Percentiles rank a stretch among this genome's conserved stretches.
Evolutionary conservation across 2,797 vertebrate genomes (phyloP).

Genomic region (Morelia viridis): DNA sequence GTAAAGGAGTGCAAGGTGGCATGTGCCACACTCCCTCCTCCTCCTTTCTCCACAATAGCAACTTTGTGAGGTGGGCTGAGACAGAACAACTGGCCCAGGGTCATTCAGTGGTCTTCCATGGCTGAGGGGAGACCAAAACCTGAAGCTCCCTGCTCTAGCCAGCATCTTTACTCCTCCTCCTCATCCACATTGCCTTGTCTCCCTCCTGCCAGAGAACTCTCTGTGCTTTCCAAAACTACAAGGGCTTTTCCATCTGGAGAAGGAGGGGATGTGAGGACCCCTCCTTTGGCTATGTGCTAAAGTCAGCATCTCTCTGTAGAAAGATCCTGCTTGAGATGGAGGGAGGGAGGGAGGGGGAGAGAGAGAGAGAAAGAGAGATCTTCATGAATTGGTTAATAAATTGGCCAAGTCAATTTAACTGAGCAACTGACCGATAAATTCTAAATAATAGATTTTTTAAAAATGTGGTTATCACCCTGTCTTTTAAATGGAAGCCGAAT

Average conservation of each 20-base stretch:
- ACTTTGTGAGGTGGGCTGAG: not conserved
- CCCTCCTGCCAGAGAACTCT: no score
- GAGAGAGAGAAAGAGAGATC: no score
- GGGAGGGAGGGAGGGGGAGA: no score
- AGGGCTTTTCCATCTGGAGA: no score
- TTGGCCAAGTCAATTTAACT: not conserved
- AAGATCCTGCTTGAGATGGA: no score
- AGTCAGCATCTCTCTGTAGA: no score
- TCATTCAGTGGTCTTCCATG: not conserved
- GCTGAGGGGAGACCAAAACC: not conserved
- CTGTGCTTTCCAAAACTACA: no score
- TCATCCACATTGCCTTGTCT: no score
- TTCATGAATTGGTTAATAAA: not conserved
- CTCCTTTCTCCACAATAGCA: not conserved
- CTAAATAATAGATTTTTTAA: not conserved
- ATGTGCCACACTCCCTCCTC: not conserved
- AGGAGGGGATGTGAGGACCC: no score
- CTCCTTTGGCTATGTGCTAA: no score
- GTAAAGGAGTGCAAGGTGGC: not conserved
- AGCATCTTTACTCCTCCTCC: no score
- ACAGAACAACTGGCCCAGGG: not conserved
- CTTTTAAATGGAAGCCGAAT: not conserved
- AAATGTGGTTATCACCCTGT: not conserved
- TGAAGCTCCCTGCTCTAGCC: no score
- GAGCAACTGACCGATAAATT: not conserved